Evolutionary conservation across 1,140 invertebrate species (phyloP).

Genomic region (Homarus americanus): DNA sequence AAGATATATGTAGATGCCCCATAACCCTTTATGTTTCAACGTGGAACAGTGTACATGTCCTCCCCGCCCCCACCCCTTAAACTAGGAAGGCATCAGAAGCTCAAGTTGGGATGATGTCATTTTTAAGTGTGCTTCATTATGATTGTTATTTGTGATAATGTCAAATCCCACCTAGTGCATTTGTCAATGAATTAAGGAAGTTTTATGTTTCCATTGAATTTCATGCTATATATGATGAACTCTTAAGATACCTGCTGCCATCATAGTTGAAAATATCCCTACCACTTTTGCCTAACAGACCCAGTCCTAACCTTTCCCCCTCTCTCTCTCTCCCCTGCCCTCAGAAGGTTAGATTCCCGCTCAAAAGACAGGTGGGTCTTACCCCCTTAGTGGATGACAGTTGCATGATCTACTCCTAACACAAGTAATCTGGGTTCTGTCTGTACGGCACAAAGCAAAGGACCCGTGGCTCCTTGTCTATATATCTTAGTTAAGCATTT

Average conservation of each 20-base stretch:
- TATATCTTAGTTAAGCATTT: conserved; percentile 5
- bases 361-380: conserved; percentile 70
- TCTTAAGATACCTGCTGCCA: conserved; percentile 47
- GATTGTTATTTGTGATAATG: background rate
- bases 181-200: background rate
- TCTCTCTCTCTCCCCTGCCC: conserved; percentile 68
- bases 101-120: background rate
- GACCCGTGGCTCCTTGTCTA: background rate
- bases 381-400: conserved; percentile 54
- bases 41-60: conserved; percentile 21
- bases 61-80: conserved; percentile 6
- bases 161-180: background rate
- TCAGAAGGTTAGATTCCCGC: conserved; percentile 72
- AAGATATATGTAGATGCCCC: conserved; percentile 20
- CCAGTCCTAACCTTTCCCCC: conserved; percentile 62
- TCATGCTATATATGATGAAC: background rate
- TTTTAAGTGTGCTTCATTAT: background rate
- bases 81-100: conserved; percentile 66
- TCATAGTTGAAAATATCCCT: conserved; percentile 60
- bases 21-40: conserved; percentile 55
- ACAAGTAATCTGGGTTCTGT: conserved; percentile 25
- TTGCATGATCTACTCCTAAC: conserved; percentile 14
- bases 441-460: background rate
- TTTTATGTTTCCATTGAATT: background rate
- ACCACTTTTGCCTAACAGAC: conserved; percentile 48